Conservation (phyloP, 2,797 vertebrate genomes). For the Gallinago solitaria region DNA sequence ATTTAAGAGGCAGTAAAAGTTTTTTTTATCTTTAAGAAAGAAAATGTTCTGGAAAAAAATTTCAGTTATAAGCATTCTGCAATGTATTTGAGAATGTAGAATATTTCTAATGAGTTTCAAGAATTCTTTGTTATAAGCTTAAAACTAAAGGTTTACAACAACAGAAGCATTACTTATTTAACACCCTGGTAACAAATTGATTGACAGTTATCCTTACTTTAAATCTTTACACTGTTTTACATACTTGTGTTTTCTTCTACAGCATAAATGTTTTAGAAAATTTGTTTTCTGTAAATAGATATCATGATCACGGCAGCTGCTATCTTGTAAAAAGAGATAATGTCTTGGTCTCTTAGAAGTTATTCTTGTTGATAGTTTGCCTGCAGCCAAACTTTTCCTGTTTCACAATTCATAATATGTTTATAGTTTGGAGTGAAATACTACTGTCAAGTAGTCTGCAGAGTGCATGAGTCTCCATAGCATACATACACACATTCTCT, state of each 20-base stretch:
- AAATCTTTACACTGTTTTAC: not conserved
- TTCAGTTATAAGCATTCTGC: not conserved
- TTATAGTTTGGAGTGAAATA: not conserved
- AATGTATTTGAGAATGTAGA: not conserved
- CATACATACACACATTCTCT: not conserved
- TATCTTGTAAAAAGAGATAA: not conserved
- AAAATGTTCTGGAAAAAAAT: not conserved
- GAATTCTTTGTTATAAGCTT: not conserved
- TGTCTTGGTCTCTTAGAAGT: constrained; percentile 20
- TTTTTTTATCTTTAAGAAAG: not conserved
- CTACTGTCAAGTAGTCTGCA: not conserved
- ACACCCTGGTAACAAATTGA: not conserved
- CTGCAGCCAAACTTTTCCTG: constrained; percentile 8
- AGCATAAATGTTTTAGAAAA: not conserved
- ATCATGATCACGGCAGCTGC: not conserved
- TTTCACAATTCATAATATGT: constrained; percentile 6
- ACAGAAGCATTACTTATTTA: not conserved
- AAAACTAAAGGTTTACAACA: not conserved
- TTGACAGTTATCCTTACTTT: not conserved
- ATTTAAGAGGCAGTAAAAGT: not conserved
- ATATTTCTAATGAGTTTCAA: not conserved
- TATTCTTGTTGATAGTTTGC: constrained; percentile 21
- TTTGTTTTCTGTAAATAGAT: constrained; percentile 12
- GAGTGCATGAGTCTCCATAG: not conserved
- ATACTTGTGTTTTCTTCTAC: not conserved